Evolutionary conservation across 1,140 invertebrate genomes (phyloP).

Genomic region (Odontomachus brunneus): DNA sequence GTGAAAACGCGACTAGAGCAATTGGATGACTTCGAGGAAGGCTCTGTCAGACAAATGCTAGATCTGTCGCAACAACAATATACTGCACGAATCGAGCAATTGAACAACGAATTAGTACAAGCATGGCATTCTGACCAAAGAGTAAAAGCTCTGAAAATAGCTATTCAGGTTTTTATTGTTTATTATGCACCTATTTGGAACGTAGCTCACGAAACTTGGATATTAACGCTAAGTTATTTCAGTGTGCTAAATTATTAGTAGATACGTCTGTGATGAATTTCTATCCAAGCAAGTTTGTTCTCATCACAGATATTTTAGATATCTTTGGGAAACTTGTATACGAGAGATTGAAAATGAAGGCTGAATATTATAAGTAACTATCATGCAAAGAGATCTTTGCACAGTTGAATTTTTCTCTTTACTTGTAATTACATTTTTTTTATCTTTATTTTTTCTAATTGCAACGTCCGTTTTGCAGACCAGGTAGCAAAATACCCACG

Average conservation of each 20-base stretch:
- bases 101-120: slow-evolving; percentile 94
- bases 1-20: slow-evolving; percentile 96
- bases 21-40: slow-evolving; percentile 97
- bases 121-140: slow-evolving; percentile 97
- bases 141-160: slow-evolving; percentile 98
- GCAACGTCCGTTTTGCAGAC: slow-evolving; percentile 74
- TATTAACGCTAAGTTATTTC: slow-evolving; percentile 76
- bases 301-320: slow-evolving; percentile 98
- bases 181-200: slow-evolving; percentile 22
- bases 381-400: slow-evolving; percentile 9
- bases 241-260: slow-evolving; percentile 96
- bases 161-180: slow-evolving; percentile 90
- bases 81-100: slow-evolving; percentile 93
- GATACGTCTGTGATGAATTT: slow-evolving; percentile 96
- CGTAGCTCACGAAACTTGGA: neutral
- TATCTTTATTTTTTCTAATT: slow-evolving; percentile 40
- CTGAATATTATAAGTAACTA: slow-evolving; percentile 87
- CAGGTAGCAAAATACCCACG: slow-evolving; percentile 85
- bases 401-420: slow-evolving; percentile 23
- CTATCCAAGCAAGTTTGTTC: slow-evolving; percentile 99
- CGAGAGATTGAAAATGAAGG: slow-evolving; percentile 93
- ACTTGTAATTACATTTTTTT: slow-evolving; percentile 2
- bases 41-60: slow-evolving; percentile 94
- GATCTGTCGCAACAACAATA: slow-evolving; percentile 97
- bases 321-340: slow-evolving; percentile 97